phyloP scores from a whole-genome alignment of 1,140 invertebrate genomes.

The Drosophila guanche region DNA sequence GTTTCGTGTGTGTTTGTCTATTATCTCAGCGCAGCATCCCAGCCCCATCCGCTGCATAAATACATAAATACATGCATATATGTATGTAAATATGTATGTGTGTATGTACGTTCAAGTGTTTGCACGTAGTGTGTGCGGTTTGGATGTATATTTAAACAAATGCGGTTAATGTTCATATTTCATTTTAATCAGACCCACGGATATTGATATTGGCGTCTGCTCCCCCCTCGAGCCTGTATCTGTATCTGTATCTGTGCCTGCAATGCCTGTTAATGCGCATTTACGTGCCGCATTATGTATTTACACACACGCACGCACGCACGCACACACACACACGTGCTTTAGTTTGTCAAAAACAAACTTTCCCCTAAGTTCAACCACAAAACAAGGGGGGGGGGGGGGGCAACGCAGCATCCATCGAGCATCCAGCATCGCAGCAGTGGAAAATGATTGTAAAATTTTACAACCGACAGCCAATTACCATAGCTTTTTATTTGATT shows the following conservation, averaged over 20 bases:
- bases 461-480: conserved; percentile 68
- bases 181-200: conserved; percentile 72
- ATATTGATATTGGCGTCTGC: conserved; percentile 52
- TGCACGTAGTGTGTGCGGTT: conserved; percentile 66
- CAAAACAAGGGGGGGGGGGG: conserved; percentile 43
- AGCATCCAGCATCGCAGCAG: conserved; percentile 18
- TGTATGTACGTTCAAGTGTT: conserved; percentile 25
- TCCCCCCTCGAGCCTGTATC: background rate
- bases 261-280: conserved; percentile 62
- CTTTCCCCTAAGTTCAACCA: conserved; percentile 49
- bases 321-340: conserved; percentile 18
- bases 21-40: conserved; percentile 42
- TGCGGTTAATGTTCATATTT: conserved; percentile 81
- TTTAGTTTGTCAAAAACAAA: conserved; percentile 78
- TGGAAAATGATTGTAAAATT: conserved; percentile 67
- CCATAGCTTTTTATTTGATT: conserved; percentile 66
- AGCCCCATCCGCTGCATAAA: background rate
- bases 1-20: conserved; percentile 67
- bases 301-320: conserved; percentile 23
- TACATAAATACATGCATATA: background rate
- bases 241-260: conserved; percentile 7
- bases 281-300: conserved; percentile 63
- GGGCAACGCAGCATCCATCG: conserved; percentile 11
- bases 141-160: conserved; percentile 77
- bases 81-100: no score